Evolutionary conservation across 2,113 vertebrate species (phyloP).

Genomic region (Menura novaehollandiae): DNA sequence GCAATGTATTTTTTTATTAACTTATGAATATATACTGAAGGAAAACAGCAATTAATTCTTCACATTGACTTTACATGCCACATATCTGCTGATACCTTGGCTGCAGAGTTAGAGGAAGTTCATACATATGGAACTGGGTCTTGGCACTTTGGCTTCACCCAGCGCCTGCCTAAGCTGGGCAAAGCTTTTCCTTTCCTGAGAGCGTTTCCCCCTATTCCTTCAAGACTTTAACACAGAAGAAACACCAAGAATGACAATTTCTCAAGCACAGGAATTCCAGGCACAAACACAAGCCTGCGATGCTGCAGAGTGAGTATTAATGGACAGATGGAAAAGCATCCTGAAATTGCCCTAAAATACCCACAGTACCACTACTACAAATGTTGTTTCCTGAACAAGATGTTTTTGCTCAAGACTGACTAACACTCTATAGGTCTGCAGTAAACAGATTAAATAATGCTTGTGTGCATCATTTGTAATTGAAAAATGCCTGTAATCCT

Average conservation of each 20-base stretch:
- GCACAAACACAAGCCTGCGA: neutral
- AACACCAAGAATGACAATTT: neutral
- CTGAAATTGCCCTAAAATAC: conserved; percentile 20
- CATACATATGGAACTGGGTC: neutral
- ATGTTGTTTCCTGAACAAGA: conserved; percentile 24
- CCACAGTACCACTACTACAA: neutral
- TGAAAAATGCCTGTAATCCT: conserved; percentile 51
- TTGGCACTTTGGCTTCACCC: neutral
- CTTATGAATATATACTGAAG: neutral
- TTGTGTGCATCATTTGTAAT: conserved; percentile 26
- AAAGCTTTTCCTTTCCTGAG: neutral
- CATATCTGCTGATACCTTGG: neutral
- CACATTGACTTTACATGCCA: neutral
- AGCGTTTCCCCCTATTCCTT: neutral
- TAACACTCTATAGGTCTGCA: neutral
- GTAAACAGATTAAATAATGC: conserved; percentile 31
- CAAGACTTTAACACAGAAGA: neutral
- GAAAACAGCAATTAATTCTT: neutral
- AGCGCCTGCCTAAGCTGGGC: neutral
- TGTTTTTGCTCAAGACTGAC: conserved; percentile 12
- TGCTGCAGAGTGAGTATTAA: neutral
- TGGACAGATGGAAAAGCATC: conserved; percentile 21
- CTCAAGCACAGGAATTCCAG: neutral
- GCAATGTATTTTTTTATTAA: neutral
- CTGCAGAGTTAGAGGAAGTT: neutral